phyloP scores from a whole-genome alignment of 2,888 invertebrate species.

The Serrognathus titanus region DNA sequence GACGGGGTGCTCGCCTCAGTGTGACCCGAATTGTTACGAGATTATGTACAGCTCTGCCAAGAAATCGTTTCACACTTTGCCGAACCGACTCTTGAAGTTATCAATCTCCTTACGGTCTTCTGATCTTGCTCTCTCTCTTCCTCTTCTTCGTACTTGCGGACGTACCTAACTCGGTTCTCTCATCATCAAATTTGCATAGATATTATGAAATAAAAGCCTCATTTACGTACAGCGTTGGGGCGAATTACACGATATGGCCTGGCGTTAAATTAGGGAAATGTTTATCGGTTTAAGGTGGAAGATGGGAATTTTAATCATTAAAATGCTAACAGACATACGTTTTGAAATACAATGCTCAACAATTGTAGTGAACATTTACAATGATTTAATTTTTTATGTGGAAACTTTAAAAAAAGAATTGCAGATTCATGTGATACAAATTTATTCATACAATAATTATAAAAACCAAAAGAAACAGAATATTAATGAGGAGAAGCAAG shows the following conservation, averaged over 20 bases:
- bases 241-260: slow-evolving; percentile 11
- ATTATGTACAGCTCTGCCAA: slow-evolving; percentile 29
- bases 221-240: slow-evolving; percentile 18
- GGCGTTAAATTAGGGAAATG: slow-evolving; percentile 14
- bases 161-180: background rate
- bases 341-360: too few species aligned
- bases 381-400: too few species aligned
- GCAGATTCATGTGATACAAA: too few species aligned
- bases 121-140: slow-evolving; percentile 21
- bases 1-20: slow-evolving; percentile 22
- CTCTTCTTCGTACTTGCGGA: slow-evolving; percentile 9
- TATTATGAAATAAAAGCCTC: slow-evolving; percentile 17
- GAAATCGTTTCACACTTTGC: slow-evolving; percentile 31
- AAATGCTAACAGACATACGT: too few species aligned
- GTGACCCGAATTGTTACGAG: slow-evolving; percentile 31
- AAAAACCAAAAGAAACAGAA: too few species aligned
- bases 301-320: too few species aligned
- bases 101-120: slow-evolving; percentile 27
- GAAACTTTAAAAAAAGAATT: too few species aligned
- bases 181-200: slow-evolving; percentile 22
- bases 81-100: slow-evolving; percentile 28
- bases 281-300: too few species aligned
- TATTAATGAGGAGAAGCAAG: too few species aligned
- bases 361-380: too few species aligned
- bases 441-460: too few species aligned